Conservation (phyloP, 2,113 vertebrate genomes). For the Leptobrachium leishanense region DNA sequence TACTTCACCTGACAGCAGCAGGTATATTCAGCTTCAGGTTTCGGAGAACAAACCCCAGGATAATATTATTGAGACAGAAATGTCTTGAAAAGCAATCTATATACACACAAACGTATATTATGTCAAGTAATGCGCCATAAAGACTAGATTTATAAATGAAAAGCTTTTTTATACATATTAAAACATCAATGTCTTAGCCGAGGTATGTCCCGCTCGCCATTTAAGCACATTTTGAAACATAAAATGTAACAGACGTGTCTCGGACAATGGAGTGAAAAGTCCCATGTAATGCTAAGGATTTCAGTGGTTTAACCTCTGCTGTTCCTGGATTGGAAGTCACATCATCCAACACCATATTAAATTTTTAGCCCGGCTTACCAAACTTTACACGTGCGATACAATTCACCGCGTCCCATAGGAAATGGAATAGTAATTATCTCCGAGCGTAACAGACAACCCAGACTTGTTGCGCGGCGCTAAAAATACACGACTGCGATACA, state of each 20-base stretch:
- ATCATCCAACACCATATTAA: constrained; percentile 41
- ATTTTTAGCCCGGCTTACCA: constrained; percentile 37
- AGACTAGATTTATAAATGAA: too few species aligned
- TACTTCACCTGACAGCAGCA: too few species aligned
- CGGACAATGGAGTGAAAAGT: constrained; percentile 36
- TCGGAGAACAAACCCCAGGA: too few species aligned
- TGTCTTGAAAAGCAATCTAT: too few species aligned
- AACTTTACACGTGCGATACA: constrained; percentile 32
- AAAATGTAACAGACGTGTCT: constrained; percentile 6
- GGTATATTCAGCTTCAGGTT: too few species aligned
- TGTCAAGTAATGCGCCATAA: too few species aligned
- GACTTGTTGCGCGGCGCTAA: neutral
- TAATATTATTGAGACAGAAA: too few species aligned
- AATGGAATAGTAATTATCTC: constrained; percentile 38
- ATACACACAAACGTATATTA: too few species aligned
- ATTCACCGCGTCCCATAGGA: constrained; percentile 15
- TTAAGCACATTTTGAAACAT: neutral
- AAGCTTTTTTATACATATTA: neutral
- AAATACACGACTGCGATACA: neutral
- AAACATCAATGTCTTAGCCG: neutral
- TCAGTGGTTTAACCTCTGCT: constrained; percentile 38
- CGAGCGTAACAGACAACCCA: neutral
- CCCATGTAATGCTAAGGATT: neutral
- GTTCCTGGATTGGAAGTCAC: constrained; percentile 31
- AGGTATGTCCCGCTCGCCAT: neutral